Evolutionary conservation across 2,888 invertebrate genomes (phyloP).

Genomic region (Antitype chi): DNA sequence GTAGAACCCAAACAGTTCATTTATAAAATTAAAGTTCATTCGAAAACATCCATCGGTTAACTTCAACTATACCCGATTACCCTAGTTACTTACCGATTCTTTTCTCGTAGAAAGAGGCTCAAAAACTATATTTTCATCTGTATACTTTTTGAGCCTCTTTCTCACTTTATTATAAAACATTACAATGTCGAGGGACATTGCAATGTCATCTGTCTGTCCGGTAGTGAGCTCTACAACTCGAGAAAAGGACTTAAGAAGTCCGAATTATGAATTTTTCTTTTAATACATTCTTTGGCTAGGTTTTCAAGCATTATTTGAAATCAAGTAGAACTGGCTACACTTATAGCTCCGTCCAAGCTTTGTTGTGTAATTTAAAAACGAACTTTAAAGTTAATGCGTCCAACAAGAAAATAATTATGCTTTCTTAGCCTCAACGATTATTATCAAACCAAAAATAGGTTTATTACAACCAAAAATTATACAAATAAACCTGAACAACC

Average conservation of each 20-base stretch:
- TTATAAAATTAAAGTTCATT: too few relatives aligned
- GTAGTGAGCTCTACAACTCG: too few relatives aligned
- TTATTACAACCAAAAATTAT: conserved; percentile 48
- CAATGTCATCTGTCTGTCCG: not conserved
- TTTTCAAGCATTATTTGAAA: not conserved
- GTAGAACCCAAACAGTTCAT: too few relatives aligned
- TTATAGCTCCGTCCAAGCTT: not conserved
- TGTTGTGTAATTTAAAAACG: not conserved
- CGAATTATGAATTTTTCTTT: not conserved
- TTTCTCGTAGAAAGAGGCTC: too few relatives aligned
- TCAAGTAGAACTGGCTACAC: not conserved
- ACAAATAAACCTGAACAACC: conserved; percentile 39
- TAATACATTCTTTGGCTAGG: not conserved
- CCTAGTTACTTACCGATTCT: too few relatives aligned
- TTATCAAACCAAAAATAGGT: conserved; percentile 23
- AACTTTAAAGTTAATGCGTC: not conserved
- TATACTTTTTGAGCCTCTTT: not conserved
- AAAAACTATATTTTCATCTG: too few relatives aligned
- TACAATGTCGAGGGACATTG: not conserved
- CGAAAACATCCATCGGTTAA: too few relatives aligned
- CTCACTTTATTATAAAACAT: not conserved
- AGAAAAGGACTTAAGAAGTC: not conserved
- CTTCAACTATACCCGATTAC: too few relatives aligned
- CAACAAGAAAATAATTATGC: not conserved
- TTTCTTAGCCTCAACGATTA: conserved; percentile 18